Conservation (phyloP, 2,797 vertebrate genomes). For the Poeciliopsis paucimaculata region DNA sequence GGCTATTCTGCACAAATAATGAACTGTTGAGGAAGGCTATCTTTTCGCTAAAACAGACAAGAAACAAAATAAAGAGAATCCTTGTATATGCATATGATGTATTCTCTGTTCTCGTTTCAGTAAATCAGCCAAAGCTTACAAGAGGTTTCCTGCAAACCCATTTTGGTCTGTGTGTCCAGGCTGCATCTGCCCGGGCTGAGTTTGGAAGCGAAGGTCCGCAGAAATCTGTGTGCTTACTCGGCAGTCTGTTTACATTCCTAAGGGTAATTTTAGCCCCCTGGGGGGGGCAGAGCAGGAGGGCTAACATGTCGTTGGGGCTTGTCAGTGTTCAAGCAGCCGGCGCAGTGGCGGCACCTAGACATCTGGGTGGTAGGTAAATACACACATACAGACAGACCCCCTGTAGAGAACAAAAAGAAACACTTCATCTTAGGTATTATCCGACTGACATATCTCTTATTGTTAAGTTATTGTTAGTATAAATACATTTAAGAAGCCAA, state of each 20-base stretch:
- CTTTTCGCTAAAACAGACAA: constrained; percentile 59
- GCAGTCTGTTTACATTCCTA: constrained; percentile 85
- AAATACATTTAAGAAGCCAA: not conserved
- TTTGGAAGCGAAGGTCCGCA: constrained; percentile 63
- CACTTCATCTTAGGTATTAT: constrained; percentile 12
- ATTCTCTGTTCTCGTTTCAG: not conserved
- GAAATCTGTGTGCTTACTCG: constrained; percentile 78
- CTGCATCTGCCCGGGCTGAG: constrained; percentile 56
- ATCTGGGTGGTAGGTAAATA: constrained; percentile 74
- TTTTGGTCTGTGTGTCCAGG: constrained; percentile 62
- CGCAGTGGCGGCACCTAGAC: constrained; percentile 71
- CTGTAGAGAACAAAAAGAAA: constrained; percentile 35
- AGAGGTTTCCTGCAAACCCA: constrained; percentile 30
- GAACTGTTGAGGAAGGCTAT: constrained; percentile 73
- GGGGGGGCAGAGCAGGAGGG: constrained; percentile 62
- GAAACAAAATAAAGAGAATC: constrained; percentile 17
- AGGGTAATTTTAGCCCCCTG: constrained; percentile 81
- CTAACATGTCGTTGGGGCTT: constrained; percentile 70
- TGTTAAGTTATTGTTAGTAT: constrained; percentile 12
- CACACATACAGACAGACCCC: constrained; percentile 38
- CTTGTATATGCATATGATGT: not conserved
- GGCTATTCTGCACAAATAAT: constrained; percentile 77
- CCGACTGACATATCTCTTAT: constrained; percentile 28
- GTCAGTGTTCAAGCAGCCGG: constrained; percentile 72
- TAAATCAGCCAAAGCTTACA: constrained; percentile 21